Conservation (phyloP, 1,140 invertebrate species). For the Solen grandis region DNA sequence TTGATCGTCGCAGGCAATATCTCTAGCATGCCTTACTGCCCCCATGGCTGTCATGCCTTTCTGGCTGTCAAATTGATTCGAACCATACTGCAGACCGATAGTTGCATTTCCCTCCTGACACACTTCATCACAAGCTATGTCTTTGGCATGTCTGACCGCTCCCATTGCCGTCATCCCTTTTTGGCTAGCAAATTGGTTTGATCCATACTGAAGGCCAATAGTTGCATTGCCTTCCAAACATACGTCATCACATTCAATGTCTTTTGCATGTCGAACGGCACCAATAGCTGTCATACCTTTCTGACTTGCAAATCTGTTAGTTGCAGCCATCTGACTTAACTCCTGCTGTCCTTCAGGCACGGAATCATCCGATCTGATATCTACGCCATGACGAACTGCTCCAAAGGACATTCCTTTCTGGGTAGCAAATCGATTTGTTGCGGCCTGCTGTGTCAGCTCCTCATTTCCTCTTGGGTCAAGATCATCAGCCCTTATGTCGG, state of each 20-base stretch:
- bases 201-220: slow-evolving; percentile 81
- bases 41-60: slow-evolving; percentile 91
- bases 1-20: slow-evolving; percentile 71
- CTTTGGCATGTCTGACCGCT: slow-evolving; percentile 91
- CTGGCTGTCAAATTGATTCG: slow-evolving; percentile 87
- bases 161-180: slow-evolving; percentile 94
- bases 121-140: slow-evolving; percentile 64
- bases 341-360: slow-evolving; percentile 85
- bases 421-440: slow-evolving; percentile 89
- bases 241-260: slow-evolving; percentile 63
- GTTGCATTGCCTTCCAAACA: slow-evolving; percentile 53
- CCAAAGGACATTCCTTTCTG: slow-evolving; percentile 85
- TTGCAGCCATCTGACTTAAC: slow-evolving; percentile 94
- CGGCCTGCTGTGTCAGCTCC: slow-evolving; percentile 95
- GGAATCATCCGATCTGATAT: slow-evolving; percentile 69
- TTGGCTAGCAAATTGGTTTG: slow-evolving; percentile 86
- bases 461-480: slow-evolving; percentile 89
- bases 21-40: slow-evolving; percentile 91
- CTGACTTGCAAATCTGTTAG: slow-evolving; percentile 94
- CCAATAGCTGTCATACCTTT: slow-evolving; percentile 96
- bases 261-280: slow-evolving; percentile 68
- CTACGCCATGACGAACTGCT: slow-evolving; percentile 66
- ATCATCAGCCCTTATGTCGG: slow-evolving; percentile 77
- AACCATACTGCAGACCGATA: slow-evolving; percentile 94
- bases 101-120: slow-evolving; percentile 85